A percentile compares a stretch with the other conserved stretches of the same genome.
Conservation (phyloP, 2,797 vertebrate genomes). For the Rhinoraja longicauda region DNA sequence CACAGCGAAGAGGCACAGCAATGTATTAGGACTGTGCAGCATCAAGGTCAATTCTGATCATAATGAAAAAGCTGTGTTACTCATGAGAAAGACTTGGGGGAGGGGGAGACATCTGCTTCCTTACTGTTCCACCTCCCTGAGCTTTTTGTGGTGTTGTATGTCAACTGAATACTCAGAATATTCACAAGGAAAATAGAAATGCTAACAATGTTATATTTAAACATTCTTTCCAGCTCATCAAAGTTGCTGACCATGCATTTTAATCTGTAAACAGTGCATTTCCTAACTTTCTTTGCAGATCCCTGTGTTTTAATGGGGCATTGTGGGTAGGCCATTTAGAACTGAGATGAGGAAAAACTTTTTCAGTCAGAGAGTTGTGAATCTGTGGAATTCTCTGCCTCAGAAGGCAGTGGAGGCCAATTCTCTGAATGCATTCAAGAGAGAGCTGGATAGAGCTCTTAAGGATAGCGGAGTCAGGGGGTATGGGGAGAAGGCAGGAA, state of each 20-base stretch:
- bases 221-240: neutral
- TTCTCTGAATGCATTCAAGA: too few species aligned
- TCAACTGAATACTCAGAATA: neutral
- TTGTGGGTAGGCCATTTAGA: too few species aligned
- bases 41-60: neutral
- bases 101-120: neutral
- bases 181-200: neutral
- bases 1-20: neutral
- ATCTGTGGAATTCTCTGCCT: too few species aligned
- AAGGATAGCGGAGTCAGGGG: too few species aligned
- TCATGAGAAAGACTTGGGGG: neutral
- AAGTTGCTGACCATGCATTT: neutral
- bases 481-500: too few species aligned
- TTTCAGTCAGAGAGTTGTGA: too few species aligned
- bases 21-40: neutral
- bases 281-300: neutral
- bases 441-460: too few species aligned
- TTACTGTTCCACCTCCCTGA: neutral
- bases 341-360: too few species aligned
- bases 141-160: neutral
- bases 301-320: neutral
- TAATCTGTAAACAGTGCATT: neutral
- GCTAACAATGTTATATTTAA: neutral
- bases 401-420: too few species aligned
- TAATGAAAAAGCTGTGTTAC: neutral